A percentile compares a stretch with the other conserved stretches of the same genome.
Conservation (phyloP, 2,797 vertebrate genomes). For the Rhynchotus rufescens region DNA sequence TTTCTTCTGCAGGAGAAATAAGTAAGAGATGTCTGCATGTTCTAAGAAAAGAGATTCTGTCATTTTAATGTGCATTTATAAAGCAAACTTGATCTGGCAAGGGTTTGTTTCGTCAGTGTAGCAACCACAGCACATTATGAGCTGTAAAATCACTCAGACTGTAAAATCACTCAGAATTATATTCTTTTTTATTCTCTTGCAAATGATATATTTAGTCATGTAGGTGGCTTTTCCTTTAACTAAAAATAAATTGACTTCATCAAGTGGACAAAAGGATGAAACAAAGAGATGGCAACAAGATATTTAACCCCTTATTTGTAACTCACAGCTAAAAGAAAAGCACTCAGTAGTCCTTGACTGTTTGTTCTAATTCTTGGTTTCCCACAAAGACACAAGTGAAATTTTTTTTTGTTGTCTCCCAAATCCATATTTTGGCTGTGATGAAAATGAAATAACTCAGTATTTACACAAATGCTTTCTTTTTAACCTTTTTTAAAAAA, state of each 20-base stretch:
- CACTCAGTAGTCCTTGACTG: fast-evolving
- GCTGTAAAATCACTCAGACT: neutral
- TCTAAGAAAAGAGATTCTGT: neutral
- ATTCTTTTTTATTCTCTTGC: neutral
- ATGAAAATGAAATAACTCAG: neutral
- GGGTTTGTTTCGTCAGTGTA: neutral
- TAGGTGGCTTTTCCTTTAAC: neutral
- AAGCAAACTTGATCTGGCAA: neutral
- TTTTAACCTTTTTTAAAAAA: neutral
- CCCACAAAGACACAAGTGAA: neutral
- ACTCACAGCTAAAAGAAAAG: neutral
- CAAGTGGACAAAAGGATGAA: neutral
- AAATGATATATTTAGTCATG: neutral
- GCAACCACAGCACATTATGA: neutral
- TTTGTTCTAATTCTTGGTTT: neutral
- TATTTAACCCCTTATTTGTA: neutral
- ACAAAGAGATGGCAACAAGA: neutral
- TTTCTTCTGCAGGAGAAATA: too few species aligned
- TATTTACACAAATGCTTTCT: neutral
- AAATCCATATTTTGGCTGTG: neutral
- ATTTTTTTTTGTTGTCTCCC: neutral
- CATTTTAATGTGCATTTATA: neutral
- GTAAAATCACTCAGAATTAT: too few species aligned
- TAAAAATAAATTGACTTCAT: neutral
- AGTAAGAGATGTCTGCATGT: neutral